Base-by-base conservation (phyloP, 2,797 vertebrate genomes). In the Staurois parvus region DNA sequence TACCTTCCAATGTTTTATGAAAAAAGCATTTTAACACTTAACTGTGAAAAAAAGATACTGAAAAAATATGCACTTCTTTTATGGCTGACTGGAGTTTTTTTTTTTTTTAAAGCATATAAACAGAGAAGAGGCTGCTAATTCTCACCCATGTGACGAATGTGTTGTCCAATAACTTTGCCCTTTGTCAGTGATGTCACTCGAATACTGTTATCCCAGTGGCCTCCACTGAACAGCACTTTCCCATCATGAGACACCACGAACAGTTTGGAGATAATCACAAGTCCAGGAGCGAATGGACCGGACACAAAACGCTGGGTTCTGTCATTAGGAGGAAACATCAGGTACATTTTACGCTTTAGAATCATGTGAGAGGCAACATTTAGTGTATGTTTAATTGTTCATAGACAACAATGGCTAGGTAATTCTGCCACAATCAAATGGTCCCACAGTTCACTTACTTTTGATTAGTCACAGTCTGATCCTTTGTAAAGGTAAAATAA, bases 161-260 rank as follows among this genome's bases (percentile, higher is more conserved):
- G 96, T 86, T 98, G 96, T 30, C 96, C 96, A 77, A 97, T 91
- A 64, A 96, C 94, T 92, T 96, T 98, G 87, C 97, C 96, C 91
- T 96, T 99, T 15, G 96, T 94, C 37, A 99, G 94, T 1, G 97
- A 98, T 2, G 96, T 98, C 88, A 98, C 97, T 90, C 96, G 92
- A 79, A 99, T 93, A 90, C 98, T 99, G 90, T 98, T 99, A 94
- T 99, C 98, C 98, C 98, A 99, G 89, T 99, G 97, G 4, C 98
- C 98, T 0, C 96, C 97, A 83, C 97, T 99, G 89, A 99, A 99
- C 67, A 99, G 96, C 88, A 99, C 87, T 92, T 98, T 99, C 40
- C 97, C 97, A 19, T 99, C 98, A 28, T 98, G 97, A 37, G 98
- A 99, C 80, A 97, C 95, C 26, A 96, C 96, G 88, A 99, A 99